phyloP scores from a whole-genome alignment of 2,888 invertebrate species.

The Odontocerum albicorne region DNA sequence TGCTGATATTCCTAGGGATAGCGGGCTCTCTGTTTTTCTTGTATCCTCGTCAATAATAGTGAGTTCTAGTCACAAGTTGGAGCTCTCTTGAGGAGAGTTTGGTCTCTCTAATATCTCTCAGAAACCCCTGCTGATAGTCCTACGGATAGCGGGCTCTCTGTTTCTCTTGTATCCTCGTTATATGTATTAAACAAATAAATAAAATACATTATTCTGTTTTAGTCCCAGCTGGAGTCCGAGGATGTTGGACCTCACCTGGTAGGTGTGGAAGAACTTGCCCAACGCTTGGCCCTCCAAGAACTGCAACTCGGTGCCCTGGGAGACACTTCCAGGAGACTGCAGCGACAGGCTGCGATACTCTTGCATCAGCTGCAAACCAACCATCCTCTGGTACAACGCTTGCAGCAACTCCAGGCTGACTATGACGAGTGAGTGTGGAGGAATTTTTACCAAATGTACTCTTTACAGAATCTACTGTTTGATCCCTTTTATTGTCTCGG shows the following conservation, averaged over 20 bases:
- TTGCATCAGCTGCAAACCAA: conserved; percentile 41
- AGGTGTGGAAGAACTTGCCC: conserved; percentile 92
- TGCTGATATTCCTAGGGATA: no score
- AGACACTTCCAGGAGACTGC: conserved; percentile 79
- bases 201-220: not conserved
- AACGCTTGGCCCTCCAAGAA: conserved; percentile 92
- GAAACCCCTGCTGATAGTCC: no score
- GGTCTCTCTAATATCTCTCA: no score
- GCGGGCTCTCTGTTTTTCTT: no score
- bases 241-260: conserved; percentile 93
- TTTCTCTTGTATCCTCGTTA: no score
- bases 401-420: conserved; percentile 75
- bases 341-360: conserved; percentile 57
- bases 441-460: no score
- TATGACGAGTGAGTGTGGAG: conserved; percentile 74
- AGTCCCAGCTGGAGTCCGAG: conserved; percentile 74
- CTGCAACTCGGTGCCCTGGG: conserved; percentile 87
- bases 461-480: no score
- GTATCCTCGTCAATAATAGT: no score
- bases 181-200: not conserved
- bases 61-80: no score
- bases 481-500: no score
- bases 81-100: no score
- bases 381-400: conserved; percentile 67
- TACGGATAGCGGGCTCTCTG: no score